phyloP scores from a whole-genome alignment of 2,888 invertebrate genomes.

The Cordilura impudica region DNA sequence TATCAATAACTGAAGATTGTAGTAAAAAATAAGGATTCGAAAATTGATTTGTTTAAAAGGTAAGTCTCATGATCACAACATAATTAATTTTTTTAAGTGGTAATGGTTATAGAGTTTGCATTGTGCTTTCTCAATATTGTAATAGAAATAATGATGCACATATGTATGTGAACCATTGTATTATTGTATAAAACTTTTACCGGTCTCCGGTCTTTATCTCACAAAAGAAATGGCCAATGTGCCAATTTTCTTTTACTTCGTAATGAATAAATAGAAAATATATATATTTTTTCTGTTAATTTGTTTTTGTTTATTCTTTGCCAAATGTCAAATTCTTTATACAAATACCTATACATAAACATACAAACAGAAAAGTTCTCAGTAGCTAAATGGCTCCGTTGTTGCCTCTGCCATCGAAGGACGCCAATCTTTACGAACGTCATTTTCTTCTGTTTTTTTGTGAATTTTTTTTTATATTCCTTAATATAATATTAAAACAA shows the following conservation, averaged over 20 bases:
- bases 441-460: conserved; percentile 6
- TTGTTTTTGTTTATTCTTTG: conserved; percentile 32
- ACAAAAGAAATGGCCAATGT: conserved; percentile 19
- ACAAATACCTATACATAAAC: conserved; percentile 6
- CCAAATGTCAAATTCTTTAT: conserved; percentile 41
- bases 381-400: not conserved
- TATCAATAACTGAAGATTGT: not conserved
- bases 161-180: not conserved
- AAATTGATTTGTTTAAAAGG: not conserved
- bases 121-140: not conserved
- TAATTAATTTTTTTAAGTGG: no score
- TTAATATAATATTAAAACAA: conserved; percentile 3
- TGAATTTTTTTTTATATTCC: not conserved
- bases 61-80: not conserved
- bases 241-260: conserved; percentile 21
- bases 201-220: conserved; percentile 25
- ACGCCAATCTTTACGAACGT: conserved; percentile 34
- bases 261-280: not conserved
- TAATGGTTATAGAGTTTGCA: not conserved
- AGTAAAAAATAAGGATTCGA: not conserved
- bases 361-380: not conserved
- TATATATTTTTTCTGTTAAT: conserved; percentile 18
- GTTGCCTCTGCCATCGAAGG: conserved; percentile 7
- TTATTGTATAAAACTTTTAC: conserved; percentile 8
- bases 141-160: not conserved